Evolutionary conservation across 1,140 invertebrate genomes (phyloP), one percentile per base, ranked within the genome.

Genomic region (Proales similis): DNA sequence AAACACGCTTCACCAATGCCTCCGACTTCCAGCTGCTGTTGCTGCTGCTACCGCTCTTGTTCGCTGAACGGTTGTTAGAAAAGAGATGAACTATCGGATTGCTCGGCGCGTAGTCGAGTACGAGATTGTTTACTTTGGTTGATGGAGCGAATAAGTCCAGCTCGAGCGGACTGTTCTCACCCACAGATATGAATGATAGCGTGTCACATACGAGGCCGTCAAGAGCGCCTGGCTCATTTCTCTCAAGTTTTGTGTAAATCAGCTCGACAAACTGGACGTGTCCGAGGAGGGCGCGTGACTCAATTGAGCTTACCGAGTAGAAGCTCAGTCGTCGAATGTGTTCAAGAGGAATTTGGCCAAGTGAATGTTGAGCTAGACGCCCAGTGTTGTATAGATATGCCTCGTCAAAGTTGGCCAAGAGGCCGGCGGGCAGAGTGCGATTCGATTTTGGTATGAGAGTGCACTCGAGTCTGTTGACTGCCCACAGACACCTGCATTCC

Each of bases 161-260:
- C 9, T 57, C 36, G 26, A 57, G n/a, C 2, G 33, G 24, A 14
- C 30, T 42, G 32, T 57, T 57, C n/a, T 57, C 36, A 27, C 51
- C 51, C 12, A 57, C 7, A 42, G 51, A 57, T 22, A 57, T 57
- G 45, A 57, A 57, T 12, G 51, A 57, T 11, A 57, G 20, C 1
- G 9, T 42, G 6, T 43, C 51, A 26, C 33, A 39, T 24, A 27
- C 30, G 14, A 57, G 45, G 45, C 45, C 6, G 11, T 57, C 11
- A 14, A 57, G 45, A 17, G 51, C 51, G 5, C 45, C 19, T 9
- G 36, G 33, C 32, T 57, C 51, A 17, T 42, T 42, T n/a, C 27
- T 19, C n/a, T 29, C 20, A 24, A 57, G 12, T n/a, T 57, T 57
- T 2, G 33, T 11, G 24, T 57, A 57, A 42, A 57, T 57, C 11